These are phyloP conservation scores for Cladorhizidae sp. DNA, from an alignment of 37 sponge, comb jelly and placozoan species.

Conservation along the genomic window DNA sequence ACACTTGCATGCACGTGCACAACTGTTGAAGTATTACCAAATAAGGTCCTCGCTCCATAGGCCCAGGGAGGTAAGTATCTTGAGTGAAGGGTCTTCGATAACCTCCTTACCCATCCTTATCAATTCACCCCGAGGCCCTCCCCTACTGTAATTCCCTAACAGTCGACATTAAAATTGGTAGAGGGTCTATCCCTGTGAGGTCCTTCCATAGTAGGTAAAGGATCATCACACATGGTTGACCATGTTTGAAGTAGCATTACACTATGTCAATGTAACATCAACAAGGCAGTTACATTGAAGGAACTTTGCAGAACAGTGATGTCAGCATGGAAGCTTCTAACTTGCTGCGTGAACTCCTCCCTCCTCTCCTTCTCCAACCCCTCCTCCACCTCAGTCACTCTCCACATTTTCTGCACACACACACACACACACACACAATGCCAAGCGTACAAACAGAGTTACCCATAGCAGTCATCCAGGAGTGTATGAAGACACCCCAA, in stretches of 20 bases:
- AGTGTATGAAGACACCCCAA: no score
- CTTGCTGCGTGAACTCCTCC: constrained; percentile 40
- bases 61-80: no score
- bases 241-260: neutral
- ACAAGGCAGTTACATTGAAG: constrained; percentile 64
- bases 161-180: no score
- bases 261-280: neutral
- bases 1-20: no score
- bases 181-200: no score
- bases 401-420: constrained; percentile 55
- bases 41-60: no score
- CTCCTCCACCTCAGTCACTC: constrained; percentile 25
- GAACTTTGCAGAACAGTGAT: constrained; percentile 41
- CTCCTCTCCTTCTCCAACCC: constrained; percentile 45
- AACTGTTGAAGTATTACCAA: no score
- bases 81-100: no score
- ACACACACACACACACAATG: neutral
- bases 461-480: neutral
- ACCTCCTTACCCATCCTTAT: no score
- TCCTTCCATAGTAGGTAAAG: constrained; percentile 28
- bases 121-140: no score
- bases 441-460: no score
- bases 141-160: no score
- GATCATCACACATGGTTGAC: neutral
- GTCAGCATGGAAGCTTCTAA: constrained; percentile 29